phyloP scores from a whole-genome alignment of 2,797 vertebrate species.

The Sebastes minor region DNA sequence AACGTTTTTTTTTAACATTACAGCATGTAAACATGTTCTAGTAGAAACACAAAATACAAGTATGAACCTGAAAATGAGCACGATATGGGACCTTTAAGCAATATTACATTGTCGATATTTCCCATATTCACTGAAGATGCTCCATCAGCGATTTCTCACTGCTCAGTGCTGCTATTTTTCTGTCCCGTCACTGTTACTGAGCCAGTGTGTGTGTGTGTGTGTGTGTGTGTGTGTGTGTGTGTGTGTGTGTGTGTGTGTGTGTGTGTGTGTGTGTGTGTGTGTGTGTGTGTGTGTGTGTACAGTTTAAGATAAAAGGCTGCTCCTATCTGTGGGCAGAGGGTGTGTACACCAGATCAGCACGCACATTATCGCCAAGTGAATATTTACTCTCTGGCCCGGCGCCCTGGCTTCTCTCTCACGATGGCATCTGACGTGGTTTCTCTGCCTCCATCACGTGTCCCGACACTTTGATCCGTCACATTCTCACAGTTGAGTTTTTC shows the following conservation, averaged over 20 bases:
- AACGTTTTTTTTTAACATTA: no score
- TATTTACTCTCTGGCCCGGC: conserved; percentile 66
- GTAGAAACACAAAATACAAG: no score
- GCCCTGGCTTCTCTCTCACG: conserved; percentile 54
- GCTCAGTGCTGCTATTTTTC: conserved; percentile 12
- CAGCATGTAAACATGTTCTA: no score
- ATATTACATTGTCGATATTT: background rate
- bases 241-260: no score
- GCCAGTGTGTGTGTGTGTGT: conserved; percentile 38
- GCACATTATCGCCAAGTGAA: conserved; percentile 59
- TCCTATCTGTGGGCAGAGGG: conserved; percentile 74
- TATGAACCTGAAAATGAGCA: no score
- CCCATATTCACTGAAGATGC: conserved; percentile 28
- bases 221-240: no score
- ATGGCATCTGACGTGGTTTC: conserved; percentile 50
- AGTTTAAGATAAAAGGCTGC: conserved; percentile 65
- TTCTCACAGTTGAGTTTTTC: background rate
- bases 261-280: background rate
- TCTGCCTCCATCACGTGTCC: conserved; percentile 15
- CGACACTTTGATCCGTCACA: conserved; percentile 11
- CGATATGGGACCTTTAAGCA: background rate
- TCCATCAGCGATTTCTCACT: conserved; percentile 47
- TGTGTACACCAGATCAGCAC: conserved; percentile 69
- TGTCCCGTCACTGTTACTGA: conserved; percentile 25
- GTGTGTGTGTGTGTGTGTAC: conserved; percentile 51